Evolutionary conservation across 2,797 vertebrate species (phyloP).

Genomic region (Rhinatrema bivittatum): DNA sequence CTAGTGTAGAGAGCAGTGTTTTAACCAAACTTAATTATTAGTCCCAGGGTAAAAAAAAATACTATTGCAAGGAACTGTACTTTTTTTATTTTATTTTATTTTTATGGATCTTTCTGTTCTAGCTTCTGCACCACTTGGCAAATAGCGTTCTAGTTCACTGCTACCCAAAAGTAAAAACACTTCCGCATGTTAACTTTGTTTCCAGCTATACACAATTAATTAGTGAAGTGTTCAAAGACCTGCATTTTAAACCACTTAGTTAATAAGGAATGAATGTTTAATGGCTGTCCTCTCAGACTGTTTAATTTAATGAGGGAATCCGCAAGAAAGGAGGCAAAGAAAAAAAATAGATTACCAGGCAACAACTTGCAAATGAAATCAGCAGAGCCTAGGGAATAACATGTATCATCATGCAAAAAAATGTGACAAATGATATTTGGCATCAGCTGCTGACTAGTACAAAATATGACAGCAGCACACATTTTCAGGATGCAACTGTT

Average conservation of each 20-base stretch:
- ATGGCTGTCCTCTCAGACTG: constrained; percentile 47
- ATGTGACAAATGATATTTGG: neutral
- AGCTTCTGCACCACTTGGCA: constrained; percentile 2
- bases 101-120: neutral
- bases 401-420: too few species aligned
- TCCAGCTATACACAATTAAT: constrained; percentile 55
- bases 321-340: constrained; percentile 44
- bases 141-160: constrained; percentile 19
- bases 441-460: neutral
- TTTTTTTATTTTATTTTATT: neutral
- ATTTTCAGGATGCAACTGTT: constrained; percentile 9
- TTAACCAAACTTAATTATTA: too few species aligned
- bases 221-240: constrained; percentile 47
- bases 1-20: too few species aligned
- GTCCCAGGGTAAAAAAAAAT: too few species aligned
- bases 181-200: constrained; percentile 45
- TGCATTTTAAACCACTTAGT: constrained; percentile 54
- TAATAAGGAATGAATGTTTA: constrained; percentile 56
- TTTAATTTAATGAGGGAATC: constrained; percentile 53
- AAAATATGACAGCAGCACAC: constrained; percentile 1
- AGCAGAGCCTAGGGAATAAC: too few species aligned
- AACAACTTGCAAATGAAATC: constrained; percentile 31
- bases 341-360: constrained; percentile 42
- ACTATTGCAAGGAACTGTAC: too few species aligned
- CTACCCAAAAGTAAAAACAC: constrained; percentile 26